A percentile compares a stretch with the other conserved stretches of the same genome.
Evolutionary conservation across 2,797 vertebrate genomes (phyloP).

Genomic region (Percopsis omiscomaycus): DNA sequence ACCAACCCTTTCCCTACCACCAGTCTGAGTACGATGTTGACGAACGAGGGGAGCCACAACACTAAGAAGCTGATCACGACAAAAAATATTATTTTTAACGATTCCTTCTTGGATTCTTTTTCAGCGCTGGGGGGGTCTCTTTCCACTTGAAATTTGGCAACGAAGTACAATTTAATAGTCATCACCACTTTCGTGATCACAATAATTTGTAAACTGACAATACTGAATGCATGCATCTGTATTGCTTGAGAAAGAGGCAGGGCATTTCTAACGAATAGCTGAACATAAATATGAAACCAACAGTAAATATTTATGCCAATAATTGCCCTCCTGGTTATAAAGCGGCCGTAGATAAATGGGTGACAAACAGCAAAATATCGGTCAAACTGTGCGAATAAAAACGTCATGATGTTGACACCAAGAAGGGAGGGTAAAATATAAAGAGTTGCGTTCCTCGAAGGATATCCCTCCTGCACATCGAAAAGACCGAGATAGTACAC

Average conservation of each 20-base stretch:
- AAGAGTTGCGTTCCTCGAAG: slow-evolving; percentile 35
- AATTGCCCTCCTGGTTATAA: slow-evolving; percentile 41
- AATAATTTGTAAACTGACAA: slow-evolving; percentile 42
- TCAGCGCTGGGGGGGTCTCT: slow-evolving; percentile 14
- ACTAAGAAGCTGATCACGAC: slow-evolving; percentile 52
- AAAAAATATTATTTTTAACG: slow-evolving; percentile 46
- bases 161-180: slow-evolving; percentile 60
- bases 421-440: slow-evolving; percentile 22
- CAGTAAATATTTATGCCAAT: slow-evolving; percentile 38
- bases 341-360: slow-evolving; percentile 39
- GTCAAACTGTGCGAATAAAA: slow-evolving; percentile 48
- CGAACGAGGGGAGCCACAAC: slow-evolving; percentile 66
- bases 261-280: slow-evolving; percentile 13
- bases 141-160: slow-evolving; percentile 33
- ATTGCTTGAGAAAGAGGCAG: slow-evolving; percentile 9
- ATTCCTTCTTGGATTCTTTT: slow-evolving; percentile 27
- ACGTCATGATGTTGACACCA: slow-evolving; percentile 50
- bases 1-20: slow-evolving; percentile 21
- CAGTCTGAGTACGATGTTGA: slow-evolving; percentile 58
- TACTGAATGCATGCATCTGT: slow-evolving; percentile 42
- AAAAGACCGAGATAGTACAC: slow-evolving; percentile 37
- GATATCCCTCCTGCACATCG: slow-evolving; percentile 50
- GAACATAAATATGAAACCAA: slow-evolving; percentile 51
- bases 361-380: slow-evolving; percentile 42
- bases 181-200: slow-evolving; percentile 59